Conservation (phyloP, 2,113 vertebrate genomes). For the Amblyornis subalaris region DNA sequence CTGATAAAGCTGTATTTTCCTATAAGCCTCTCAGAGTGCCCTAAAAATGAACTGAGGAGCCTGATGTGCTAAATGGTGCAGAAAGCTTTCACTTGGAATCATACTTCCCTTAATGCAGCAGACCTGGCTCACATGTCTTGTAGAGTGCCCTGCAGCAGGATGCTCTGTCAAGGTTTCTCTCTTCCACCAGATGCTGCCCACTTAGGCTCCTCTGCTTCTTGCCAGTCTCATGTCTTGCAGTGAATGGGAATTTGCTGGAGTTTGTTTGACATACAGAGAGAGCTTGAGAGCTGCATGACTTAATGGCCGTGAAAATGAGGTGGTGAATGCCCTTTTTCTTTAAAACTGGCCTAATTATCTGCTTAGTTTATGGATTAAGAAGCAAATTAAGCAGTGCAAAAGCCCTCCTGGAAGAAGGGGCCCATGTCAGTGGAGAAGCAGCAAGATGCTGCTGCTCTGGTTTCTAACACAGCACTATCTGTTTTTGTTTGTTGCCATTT, state of each 20-base stretch:
- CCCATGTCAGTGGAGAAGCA: background rate
- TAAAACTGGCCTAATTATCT: background rate
- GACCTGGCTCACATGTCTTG: background rate
- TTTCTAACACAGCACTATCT: background rate
- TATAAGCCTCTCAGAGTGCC: background rate
- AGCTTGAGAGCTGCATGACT: background rate
- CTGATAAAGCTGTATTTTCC: background rate
- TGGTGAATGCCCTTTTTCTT: background rate
- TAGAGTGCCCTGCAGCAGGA: background rate
- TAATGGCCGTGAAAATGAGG: background rate
- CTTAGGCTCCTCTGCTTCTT: background rate
- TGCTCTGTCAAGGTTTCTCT: background rate
- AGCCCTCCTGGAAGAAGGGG: background rate
- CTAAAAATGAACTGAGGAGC: background rate
- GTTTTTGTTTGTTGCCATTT: slow-evolving; percentile 61
- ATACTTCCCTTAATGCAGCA: background rate
- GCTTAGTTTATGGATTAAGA: slow-evolving; percentile 4
- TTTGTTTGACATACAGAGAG: background rate
- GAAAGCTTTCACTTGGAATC: background rate
- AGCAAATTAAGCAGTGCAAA: background rate
- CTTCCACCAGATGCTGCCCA: background rate
- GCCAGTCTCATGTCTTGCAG: background rate
- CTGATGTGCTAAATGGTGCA: background rate
- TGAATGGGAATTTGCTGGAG: background rate
- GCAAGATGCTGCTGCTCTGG: background rate